Evolutionary conservation across 2,888 invertebrate species (phyloP), one percentile per base, ranked within the genome.

Genomic region (Lepetodrilus schrolli): DNA sequence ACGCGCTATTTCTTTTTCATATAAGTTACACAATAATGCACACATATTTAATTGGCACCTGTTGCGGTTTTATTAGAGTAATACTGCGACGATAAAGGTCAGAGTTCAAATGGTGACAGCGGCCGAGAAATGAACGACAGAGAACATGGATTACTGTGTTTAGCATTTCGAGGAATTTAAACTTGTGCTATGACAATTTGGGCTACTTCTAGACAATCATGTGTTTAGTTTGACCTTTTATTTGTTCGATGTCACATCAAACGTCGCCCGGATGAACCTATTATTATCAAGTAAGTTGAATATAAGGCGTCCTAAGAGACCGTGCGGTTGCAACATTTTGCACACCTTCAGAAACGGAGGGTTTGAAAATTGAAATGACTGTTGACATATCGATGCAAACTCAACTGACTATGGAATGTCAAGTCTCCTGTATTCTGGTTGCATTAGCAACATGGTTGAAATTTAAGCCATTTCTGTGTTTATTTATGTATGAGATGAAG

Each of bases 181-280:
- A 43, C 13, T 43, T 13, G n/a, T n/a, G 30, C 3, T n/a, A 58
- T 30, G 34, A 0, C 34, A 7, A 17, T 30, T 8, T 26, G 7
- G 30, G 30, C 26, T n/a, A n/a, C n/a, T 58, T 58, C 34, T 4
- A 58, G 30, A n/a, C 21, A 26, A 21, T 30, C 17, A 26, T 23
- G 43, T 20, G n/a, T 47, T 68, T 68, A 21, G 21, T 68, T 68
- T 43, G 43, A 43, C 10, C 43, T 26, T 26, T 68, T 47, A 17
- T 43, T 47, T 47, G 26, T 43, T 68, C 68, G 47, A 74, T 74
- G 73, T 73, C 48, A 51, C 48, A 73, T 51, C 75, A 74, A 66
- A 75, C 66, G 65, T 66, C 74, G 81, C 75, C 83, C 83, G 86
- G 81, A 86, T 86, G 86, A 86, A 86, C 85, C 83, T 86, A 75